Evolutionary conservation across 2,113 vertebrate species (phyloP).

Genomic region (Tenrec ecaudatus): DNA sequence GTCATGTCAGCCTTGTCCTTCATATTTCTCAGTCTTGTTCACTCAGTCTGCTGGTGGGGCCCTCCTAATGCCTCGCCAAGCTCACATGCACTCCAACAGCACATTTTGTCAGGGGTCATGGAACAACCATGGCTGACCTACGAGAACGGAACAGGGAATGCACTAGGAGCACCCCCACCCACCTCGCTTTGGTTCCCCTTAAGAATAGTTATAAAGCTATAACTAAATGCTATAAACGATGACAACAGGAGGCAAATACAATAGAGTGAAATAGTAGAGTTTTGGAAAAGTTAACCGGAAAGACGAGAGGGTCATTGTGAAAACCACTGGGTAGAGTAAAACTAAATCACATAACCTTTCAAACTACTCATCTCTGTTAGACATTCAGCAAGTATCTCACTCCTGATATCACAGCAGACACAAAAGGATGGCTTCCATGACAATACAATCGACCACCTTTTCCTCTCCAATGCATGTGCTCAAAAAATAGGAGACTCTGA

Average conservation of each 20-base stretch:
- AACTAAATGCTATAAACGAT: slow-evolving; percentile 27
- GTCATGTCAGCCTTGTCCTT: neutral
- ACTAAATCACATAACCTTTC: neutral
- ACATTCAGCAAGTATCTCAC: neutral
- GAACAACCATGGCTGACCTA: neutral
- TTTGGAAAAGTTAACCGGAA: neutral
- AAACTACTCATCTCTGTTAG: neutral
- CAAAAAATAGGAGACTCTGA: neutral
- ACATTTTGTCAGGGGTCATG: neutral
- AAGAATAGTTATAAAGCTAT: neutral
- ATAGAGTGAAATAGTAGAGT: neutral
- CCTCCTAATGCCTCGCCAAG: neutral
- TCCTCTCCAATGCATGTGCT: neutral
- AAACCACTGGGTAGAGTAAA: neutral
- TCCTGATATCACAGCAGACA: slow-evolving; percentile 46
- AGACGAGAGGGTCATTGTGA: neutral
- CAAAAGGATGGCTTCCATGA: neutral
- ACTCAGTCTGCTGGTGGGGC: neutral
- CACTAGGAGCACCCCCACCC: neutral
- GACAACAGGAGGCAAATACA: neutral
- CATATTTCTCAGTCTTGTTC: neutral
- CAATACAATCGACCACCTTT: neutral
- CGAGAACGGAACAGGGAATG: neutral
- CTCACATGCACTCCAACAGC: neutral
- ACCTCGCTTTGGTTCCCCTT: neutral